Percentiles rank a stretch among this genome's conserved stretches.
Conservation (phyloP, 2,888 invertebrate species). For the Troides oblongomaculatus region DNA sequence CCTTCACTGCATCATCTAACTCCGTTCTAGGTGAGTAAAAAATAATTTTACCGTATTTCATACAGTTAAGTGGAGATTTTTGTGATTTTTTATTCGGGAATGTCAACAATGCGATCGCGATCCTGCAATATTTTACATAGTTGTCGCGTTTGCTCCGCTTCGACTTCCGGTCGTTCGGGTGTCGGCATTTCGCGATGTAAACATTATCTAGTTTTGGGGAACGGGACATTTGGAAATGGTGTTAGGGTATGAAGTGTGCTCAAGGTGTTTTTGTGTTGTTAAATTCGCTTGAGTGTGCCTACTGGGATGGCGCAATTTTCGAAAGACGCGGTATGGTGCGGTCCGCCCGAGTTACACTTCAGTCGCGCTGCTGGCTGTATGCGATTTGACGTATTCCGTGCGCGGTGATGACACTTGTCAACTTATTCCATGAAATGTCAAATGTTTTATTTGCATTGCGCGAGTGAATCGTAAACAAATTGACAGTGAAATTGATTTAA, state of each 20-base stretch:
- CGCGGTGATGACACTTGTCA: conserved; percentile 78
- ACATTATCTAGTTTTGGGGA: conserved; percentile 76
- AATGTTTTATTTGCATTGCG: conserved; percentile 72
- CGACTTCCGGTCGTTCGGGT: conserved; percentile 79
- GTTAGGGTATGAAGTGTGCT: conserved; percentile 76
- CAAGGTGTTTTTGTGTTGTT: conserved; percentile 79
- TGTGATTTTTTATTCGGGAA: conserved; percentile 83
- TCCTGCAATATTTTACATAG: conserved; percentile 89
- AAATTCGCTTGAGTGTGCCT: conserved; percentile 78
- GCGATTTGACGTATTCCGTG: conserved; percentile 81
- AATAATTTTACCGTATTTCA: conserved; percentile 79
- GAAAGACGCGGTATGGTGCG: conserved; percentile 81
- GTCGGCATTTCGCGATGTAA: conserved; percentile 80
- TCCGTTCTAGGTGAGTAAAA: conserved; percentile 87
- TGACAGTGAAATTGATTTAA: conserved; percentile 68
- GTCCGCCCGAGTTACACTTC: conserved; percentile 80
- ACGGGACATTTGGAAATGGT: conserved; percentile 68
- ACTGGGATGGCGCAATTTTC: conserved; percentile 81
- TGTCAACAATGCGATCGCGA: conserved; percentile 87
- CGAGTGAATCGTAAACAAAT: conserved; percentile 77
- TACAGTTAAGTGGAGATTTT: conserved; percentile 81
- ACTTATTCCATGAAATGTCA: conserved; percentile 78
- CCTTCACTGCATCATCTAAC: conserved; percentile 82
- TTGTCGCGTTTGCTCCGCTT: conserved; percentile 85
- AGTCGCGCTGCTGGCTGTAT: conserved; percentile 80